Base-by-base conservation (phyloP, 2,888 invertebrate species). In the Danaus chrysippus region DNA sequence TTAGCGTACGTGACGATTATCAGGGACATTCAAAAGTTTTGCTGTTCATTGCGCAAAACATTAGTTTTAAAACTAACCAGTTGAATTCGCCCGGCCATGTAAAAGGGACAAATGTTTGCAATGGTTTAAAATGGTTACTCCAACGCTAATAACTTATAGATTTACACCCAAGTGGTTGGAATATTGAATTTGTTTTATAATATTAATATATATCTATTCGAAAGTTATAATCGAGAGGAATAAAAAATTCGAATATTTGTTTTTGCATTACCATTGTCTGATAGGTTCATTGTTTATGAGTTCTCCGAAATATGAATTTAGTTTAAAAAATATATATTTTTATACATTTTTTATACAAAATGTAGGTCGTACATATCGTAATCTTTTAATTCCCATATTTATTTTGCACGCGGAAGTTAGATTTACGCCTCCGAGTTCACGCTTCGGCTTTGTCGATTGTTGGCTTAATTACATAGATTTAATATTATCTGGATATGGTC, bases 391-490 rank as follows among this genome's bases (percentile, higher is more conserved):
- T 49, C 34, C 54, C 58, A 65, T 67, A 69, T 65, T 56, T 56
- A 58, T 62, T 63, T 42, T 52, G 43, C 63, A 49, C 49, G n/a
- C 49, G 49, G 49, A 73, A 72, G 68, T 71, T 69, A 63, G 67
- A 72, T 66, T 65, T 63, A 59, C 64, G 65, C 66, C 62, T 61
- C 54, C 63, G 64, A 59, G 61, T 68, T 68, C 68, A 68, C 65
- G 68, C 67, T 70, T 66, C 62, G 65, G 66, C 66, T 65, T 71
- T 70, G 69, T 70, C 69, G 70, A 63, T 56, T 61, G 54, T 63
- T 54, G 52, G 56, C 46, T 59, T 42, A 23, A 63, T 58, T 55
- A 57, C 62, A 59, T 58, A 17, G 54, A 64, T 19, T 10, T 15
- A 57, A 17, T 17, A 10, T 46, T 49, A 49, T 49, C 49, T 49